Evolutionary conservation across 2,113 vertebrate genomes (phyloP), one percentile per base, ranked within the genome.

Genomic region (Cisticola juncidis): DNA sequence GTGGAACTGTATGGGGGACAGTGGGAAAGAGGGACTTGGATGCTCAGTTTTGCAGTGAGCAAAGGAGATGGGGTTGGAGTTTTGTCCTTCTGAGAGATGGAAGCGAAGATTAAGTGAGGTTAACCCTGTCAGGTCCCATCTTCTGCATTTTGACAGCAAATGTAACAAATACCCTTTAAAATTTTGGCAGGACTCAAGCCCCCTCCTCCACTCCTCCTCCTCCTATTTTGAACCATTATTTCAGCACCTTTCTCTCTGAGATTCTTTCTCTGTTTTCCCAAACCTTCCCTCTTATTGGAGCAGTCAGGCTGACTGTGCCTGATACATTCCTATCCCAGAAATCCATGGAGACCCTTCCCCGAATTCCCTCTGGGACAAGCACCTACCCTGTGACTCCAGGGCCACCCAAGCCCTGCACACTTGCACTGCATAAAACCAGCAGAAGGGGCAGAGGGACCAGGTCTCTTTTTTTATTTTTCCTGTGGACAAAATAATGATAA

Each of bases 11-110:
- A 38, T 20, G 53, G 57, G 51, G 57, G 90, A 31, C 33, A 3
- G 12, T 4, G 53, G 50, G 5, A 61, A 9, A 17, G 38, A 12
- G 45, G 36, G 54, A 8, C 56, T 57, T 5, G 20, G 38, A 51
- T 0, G 0, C 35, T 24, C 13, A 1, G 28, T 26, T n/a, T 71
- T 29, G n/a, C 38, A 58, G 79, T 3, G 8, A 53, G 25, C 1
- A 1, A 44, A 12, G 53, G 40, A 77, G 61, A 33, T 2, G 65
- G 31, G 35, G 4, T 17, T 50, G 9, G 78, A 61, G 45, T 12
- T 5, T n/a, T 7, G 47, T 16, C 3, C 0, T 23, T 56, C 44
- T 31, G 6, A 4, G 65, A 14, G 70, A 17, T 5, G 47, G 47
- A 82, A 68, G 24, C 38, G 2, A 6, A 11, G 40, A 13, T 70